Evolutionary conservation across 2,113 vertebrate genomes (phyloP).

Genomic region (Uria aalge): DNA sequence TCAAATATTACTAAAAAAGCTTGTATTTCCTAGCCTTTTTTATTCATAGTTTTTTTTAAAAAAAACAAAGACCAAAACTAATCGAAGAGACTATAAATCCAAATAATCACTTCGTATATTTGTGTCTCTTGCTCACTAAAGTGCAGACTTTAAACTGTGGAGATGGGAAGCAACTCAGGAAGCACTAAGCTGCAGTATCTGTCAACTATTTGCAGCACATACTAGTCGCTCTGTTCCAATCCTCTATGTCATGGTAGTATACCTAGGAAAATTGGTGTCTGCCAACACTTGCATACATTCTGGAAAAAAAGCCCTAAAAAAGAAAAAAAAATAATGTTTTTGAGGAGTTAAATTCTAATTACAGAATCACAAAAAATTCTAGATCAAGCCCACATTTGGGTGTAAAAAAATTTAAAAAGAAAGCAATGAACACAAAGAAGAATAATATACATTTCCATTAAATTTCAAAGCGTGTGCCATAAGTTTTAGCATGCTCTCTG

Average conservation of each 20-base stretch:
- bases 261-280: not conserved
- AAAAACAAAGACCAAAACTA: not conserved
- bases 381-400: not conserved
- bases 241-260: not conserved
- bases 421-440: not conserved
- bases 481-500: not conserved
- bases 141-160: fast-evolving
- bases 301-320: not conserved
- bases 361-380: not conserved
- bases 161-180: not conserved
- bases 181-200: not conserved
- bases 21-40: not conserved
- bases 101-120: not conserved
- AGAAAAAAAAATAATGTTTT: not conserved
- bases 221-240: not conserved
- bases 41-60: not conserved
- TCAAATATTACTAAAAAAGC: not conserved
- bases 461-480: not conserved
- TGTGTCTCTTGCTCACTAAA: not conserved
- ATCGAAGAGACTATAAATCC: not conserved
- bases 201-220: not conserved
- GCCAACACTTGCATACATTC: not conserved
- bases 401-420: not conserved
- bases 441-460: not conserved
- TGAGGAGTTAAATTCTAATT: not conserved